Base-by-base conservation (phyloP, 2,888 invertebrate species). In the Podabrus alpinus region DNA sequence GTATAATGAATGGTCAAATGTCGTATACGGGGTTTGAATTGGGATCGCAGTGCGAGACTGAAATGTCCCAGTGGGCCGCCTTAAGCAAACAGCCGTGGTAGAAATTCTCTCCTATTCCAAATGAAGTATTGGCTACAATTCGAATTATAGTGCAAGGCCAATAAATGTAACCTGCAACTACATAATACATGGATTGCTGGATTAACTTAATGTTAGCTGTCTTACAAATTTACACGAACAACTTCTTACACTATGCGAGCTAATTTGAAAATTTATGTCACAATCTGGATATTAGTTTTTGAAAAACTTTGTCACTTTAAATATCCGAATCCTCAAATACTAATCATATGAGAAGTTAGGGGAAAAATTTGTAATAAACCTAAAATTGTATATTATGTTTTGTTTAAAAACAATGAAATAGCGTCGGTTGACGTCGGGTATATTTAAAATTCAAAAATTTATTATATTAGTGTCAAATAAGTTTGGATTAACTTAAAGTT, bases 1-100 rank as follows among this genome's bases (percentile, higher is more conserved):
- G 82, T 83, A 81, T 84, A 85, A 85, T 85, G 81, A 84, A 85
- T 85, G 85, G 85, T 85, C 84, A 85, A 82, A 84, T 84, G 85
- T 85, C 85, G 84, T 82, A 83, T 79, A 82, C 81, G 79, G 77
- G 78, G 80, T 83, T 84, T 83, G 84, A 83, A 84, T 83, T 82
- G 83, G 83, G 84, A 84, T 84, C 85, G 84, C 82, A 83, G 81
- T 83, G 83, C 84, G 85, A 85, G 82, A 85, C 85, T 85, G 84
- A 84, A 84, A 84, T 82, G 84, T 85, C 84, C 85, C 85, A 77
- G 76, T 81, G 85, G 85, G 82, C 82, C 80, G 82, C 83, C 83
- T 82, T 83, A 81, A 83, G 83, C 84, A 83, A 82, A 82, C 81
- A 82, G 79, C 78, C 79, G 78, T 82, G 73, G 81, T 79, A 81